phyloP scores from a whole-genome alignment of 1,140 invertebrate species.

The Heliconius melpomene region DNA sequence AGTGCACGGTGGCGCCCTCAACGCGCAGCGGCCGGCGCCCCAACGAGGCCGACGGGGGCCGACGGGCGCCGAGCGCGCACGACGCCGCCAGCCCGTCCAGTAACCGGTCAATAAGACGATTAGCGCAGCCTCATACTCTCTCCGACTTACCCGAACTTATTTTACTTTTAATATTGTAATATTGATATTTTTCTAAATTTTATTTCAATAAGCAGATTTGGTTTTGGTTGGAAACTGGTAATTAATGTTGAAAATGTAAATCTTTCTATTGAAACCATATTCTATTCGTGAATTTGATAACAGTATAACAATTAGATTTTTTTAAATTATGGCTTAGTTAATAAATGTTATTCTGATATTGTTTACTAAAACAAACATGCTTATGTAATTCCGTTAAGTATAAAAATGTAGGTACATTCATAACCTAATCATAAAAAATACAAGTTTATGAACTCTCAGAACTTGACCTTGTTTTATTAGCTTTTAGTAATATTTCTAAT shows the following conservation, averaged over 20 bases:
- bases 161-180: constrained; percentile 5
- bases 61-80: constrained; percentile 72
- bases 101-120: constrained; percentile 81
- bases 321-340: too few relatives aligned
- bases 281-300: neutral
- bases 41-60: constrained; percentile 70
- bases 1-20: constrained; percentile 77
- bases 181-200: neutral
- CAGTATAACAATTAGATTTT: neutral
- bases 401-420: neutral
- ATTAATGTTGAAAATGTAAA: too few relatives aligned
- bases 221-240: too few relatives aligned
- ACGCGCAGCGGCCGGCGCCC: constrained; percentile 73
- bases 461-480: neutral
- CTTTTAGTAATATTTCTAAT: neutral
- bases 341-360: neutral
- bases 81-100: constrained; percentile 76
- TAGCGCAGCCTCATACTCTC: constrained; percentile 69
- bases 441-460: neutral
- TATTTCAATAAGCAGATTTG: neutral
- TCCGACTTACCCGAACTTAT: constrained; percentile 23
- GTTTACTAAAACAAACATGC: neutral
- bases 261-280: too few relatives aligned
- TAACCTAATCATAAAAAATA: neutral
- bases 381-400: neutral